Evolutionary conservation across 2,888 invertebrate genomes (phyloP), one percentile per base, ranked within the genome.

Genomic region (Drosophila flavopinicola): DNA sequence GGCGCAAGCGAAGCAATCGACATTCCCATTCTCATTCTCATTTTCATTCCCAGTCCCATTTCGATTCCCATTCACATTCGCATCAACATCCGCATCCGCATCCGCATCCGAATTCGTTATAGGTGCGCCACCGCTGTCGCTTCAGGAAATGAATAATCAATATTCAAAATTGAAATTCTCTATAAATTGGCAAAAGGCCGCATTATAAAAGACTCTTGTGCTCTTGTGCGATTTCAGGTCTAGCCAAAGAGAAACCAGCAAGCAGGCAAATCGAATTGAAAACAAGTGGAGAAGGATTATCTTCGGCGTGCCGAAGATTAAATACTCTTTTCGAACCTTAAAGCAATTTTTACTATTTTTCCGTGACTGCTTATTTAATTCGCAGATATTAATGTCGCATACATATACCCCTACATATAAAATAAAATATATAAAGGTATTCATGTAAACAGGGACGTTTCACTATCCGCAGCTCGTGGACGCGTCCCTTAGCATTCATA

Each of bases 101-200:
- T 38, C 11, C 61, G 25, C 51, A 60, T 71, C 42, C 58, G 51
- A 27, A 54, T 60, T 57, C 52, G 35, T 61, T 58, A 29, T 69
- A 72, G 68, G 72, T 72, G 66, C 60, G 61, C 66, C 63, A 58
- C 66, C 63, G 37, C 24, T 53, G 53, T 67, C 54, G 54, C 65
- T 54, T 27, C 64, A 78, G 83, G 75, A 79, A 82, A 83, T 79
- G 78, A 79, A 80, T 80, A 80, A 80, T 79, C 79, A 78, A 79
- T 82, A 79, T 75, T 82, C 82, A 75, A 75, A 82, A 79, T 82
- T 78, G 82, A 82, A 78, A 82, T 78, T 77, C 75, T 78, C 75
- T 49, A 69, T 57, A 77, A 78, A 79, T 82, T 77, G 82, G 75
- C 77, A 67, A 70, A 70, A 51, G 60, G 54, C 49, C 41, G 48